phyloP scores from a whole-genome alignment of 2,113 vertebrate genomes.

The rat (Rattus norvegicus) region GRCr8 NC_086039.1:41077001-41077500 shows the following conservation, averaged over 20 bases:
- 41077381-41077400: slow-evolving; percentile 26
- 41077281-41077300: slow-evolving; percentile 46
- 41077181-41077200: slow-evolving; percentile 65
- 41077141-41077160: slow-evolving; percentile 78
- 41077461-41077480: slow-evolving; percentile 49
- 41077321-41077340: slow-evolving; percentile 46
- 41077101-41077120: slow-evolving; percentile 6
- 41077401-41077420: slow-evolving; percentile 51
- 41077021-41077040: background rate
- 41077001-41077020: background rate
- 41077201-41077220: slow-evolving; percentile 28
- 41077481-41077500: slow-evolving; percentile 25
- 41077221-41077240: slow-evolving; percentile 41
- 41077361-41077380: slow-evolving; percentile 33
- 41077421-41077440: slow-evolving; percentile 49
- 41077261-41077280: slow-evolving; percentile 10
- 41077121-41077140: slow-evolving; percentile 12
- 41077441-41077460: slow-evolving; percentile 9
- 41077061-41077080: background rate
- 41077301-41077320: slow-evolving; percentile 43
- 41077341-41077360: slow-evolving; percentile 42
- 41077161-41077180: slow-evolving; percentile 81
- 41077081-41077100: background rate
- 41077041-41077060: background rate
- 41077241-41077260: slow-evolving; percentile 4